Base-by-base conservation (phyloP, 2,113 vertebrate genomes). In the Pseudolaguvia tuberculata region DNA sequence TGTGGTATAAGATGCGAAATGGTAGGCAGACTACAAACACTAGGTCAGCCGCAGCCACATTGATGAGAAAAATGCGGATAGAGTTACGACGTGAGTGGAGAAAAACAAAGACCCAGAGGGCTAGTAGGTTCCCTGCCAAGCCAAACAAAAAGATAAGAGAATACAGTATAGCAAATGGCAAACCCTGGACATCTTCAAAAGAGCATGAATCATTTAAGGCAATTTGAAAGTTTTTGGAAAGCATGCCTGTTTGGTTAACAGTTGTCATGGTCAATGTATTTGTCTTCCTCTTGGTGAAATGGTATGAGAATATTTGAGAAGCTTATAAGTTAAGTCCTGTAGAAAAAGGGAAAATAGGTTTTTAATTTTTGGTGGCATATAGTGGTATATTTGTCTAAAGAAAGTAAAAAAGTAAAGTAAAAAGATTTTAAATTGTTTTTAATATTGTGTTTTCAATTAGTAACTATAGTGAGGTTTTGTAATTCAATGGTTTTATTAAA, bases 51-150 rank as follows among this genome's bases (percentile, higher is more conserved):
- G 94, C 72, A 0, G 93, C 93, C 2, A 92, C 85, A 0, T 96
- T 97, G 45, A 98, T 90, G 80, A 98, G 88, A 73, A 98, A 96
- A 78, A 96, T 87, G 55, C 93, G 93, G 75, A 98, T 90, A 0
- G 94, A 96, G 89, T 95, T 96, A 83, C 88, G 93, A 79, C 95
- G 96, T 17, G 87, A 86, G 42, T 91, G 89, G 39, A 94, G 84
- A 4, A 83, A 83, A 67, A 96, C 84, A 87, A 98, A 97, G 52
- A 95, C 92, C 85, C 92, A 94, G 12, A 98, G 86, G 48, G 95
- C 93, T 52, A 91, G 84, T 73, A 90, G 62, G 81, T 98, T 98
- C 58, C 94, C 94, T 18, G 72, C 57, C 17, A 98, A 83, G 77
- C 95, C 96, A 70, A 93, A 15, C 0, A 92, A 5, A 79, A 96